phyloP scores from a whole-genome alignment of 2,888 invertebrate species.

The Heliconius ethilla region DNA sequence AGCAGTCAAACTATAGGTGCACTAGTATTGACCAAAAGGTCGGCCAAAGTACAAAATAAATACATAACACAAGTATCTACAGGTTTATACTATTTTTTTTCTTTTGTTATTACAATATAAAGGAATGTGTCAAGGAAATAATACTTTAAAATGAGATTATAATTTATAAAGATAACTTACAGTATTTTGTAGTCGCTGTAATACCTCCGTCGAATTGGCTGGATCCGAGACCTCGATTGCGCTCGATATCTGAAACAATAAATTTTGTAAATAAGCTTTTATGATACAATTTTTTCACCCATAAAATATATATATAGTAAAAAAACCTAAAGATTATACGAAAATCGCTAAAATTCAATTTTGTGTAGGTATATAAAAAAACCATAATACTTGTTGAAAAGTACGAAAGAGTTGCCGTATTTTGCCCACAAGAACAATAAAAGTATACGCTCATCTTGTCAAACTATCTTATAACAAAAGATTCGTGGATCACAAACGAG shows the following conservation, averaged over 20 bases:
- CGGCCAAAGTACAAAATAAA: neutral
- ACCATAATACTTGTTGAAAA: neutral
- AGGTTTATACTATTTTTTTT: neutral
- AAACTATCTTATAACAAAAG: conserved; percentile 30
- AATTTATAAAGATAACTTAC: conserved; percentile 55
- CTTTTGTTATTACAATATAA: neutral
- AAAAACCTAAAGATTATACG: neutral
- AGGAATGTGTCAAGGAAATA: neutral
- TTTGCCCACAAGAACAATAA: neutral
- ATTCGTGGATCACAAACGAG: conserved; percentile 20
- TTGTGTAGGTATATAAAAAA: neutral
- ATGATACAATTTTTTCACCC: neutral
- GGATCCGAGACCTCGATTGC: conserved; percentile 71
- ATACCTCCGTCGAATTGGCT: conserved; percentile 67
- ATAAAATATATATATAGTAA: neutral
- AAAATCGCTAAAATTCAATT: neutral
- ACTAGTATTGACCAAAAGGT: neutral
- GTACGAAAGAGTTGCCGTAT: neutral
- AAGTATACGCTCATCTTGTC: conserved; percentile 16
- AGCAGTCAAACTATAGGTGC: neutral
- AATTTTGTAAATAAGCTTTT: conserved; percentile 46
- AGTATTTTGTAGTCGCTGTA: conserved; percentile 68
- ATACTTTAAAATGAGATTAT: conserved; percentile 18
- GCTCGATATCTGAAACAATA: conserved; percentile 75
- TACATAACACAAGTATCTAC: neutral